Conservation (phyloP, 2,797 vertebrate species). For the Macrochelys suwanniensis region DNA sequence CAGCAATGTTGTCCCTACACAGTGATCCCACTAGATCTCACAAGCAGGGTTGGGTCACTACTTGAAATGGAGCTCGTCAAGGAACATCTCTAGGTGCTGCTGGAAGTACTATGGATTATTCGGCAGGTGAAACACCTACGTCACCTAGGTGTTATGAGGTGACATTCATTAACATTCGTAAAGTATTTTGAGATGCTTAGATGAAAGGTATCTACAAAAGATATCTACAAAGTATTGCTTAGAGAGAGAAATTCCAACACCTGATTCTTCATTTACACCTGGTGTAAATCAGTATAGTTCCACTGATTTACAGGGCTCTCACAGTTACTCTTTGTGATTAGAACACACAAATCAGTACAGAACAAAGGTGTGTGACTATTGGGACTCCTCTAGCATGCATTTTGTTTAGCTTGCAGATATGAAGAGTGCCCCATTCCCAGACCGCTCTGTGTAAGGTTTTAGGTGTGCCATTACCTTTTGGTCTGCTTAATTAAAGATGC, state of each 20-base stretch:
- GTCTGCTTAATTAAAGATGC: neutral
- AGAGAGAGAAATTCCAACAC: neutral
- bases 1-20: too few relatives aligned
- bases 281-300: accelerated
- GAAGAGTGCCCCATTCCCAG: neutral
- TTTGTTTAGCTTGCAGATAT: accelerated
- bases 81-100: neutral
- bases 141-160: neutral
- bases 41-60: neutral
- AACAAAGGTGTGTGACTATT: accelerated
- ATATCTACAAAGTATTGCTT: neutral
- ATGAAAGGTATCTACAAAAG: neutral
- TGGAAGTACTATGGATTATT: neutral
- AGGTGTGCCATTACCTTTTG: neutral
- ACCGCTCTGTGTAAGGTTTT: neutral
- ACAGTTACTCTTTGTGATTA: neutral
- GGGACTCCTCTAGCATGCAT: neutral
- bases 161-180: neutral
- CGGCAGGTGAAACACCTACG: neutral
- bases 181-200: neutral
- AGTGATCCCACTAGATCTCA: neutral
- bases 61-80: neutral
- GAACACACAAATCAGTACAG: neutral
- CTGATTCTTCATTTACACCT: neutral
- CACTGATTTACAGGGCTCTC: accelerated